These are phyloP conservation scores for Ptilodon capucinus DNA, from an alignment of 2,888 invertebrate species.

Conservation along the genomic window DNA sequence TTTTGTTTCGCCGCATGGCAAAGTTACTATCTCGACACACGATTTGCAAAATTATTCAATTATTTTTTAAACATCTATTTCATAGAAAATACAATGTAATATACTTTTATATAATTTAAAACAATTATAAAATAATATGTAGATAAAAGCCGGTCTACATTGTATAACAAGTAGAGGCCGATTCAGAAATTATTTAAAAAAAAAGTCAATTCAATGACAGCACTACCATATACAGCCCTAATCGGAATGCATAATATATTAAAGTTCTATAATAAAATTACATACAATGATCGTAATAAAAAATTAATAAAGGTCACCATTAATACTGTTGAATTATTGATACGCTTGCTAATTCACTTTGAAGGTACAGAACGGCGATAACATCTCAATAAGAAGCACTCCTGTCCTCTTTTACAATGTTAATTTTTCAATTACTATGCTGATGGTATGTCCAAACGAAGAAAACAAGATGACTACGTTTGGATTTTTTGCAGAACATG, in stretches of 20 bases:
- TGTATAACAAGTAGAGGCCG: too few species aligned
- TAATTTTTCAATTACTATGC: background rate
- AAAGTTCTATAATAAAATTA: background rate
- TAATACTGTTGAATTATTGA: constrained; percentile 11
- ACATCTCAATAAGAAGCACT: background rate
- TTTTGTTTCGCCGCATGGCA: too few species aligned
- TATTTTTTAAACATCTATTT: too few species aligned
- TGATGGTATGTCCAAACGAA: background rate
- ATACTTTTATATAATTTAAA: too few species aligned
- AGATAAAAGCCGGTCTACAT: too few species aligned
- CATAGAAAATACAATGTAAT: too few species aligned
- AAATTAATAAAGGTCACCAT: constrained; percentile 5
- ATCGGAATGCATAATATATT: background rate
- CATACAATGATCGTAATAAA: constrained; percentile 1
- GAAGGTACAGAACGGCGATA: background rate
- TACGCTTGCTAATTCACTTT: background rate
- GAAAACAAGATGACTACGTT: background rate
- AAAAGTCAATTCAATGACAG: background rate
- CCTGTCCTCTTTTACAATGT: background rate
- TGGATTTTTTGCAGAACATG: background rate
- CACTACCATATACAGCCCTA: background rate
- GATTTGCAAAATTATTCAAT: too few species aligned
- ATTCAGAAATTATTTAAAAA: too few species aligned
- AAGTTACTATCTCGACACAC: too few species aligned
- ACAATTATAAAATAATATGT: too few species aligned